A percentile compares a stretch with the other conserved stretches of the same genome.
Conservation (phyloP, 2,888 invertebrate genomes). For the Agrochola macilenta region DNA sequence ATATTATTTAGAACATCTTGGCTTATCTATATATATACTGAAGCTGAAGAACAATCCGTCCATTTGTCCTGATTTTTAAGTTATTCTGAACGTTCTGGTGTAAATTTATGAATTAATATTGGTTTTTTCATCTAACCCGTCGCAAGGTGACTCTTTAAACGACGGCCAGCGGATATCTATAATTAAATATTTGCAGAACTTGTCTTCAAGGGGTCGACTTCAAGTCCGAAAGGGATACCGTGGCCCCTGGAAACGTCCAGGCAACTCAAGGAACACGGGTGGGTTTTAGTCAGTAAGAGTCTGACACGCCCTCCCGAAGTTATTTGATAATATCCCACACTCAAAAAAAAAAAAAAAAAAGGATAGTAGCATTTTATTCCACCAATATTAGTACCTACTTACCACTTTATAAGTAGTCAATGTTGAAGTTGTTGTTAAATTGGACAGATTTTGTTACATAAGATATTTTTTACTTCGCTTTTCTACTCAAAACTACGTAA, state of each 20-base stretch:
- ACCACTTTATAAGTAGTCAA: neutral
- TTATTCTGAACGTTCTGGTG: neutral
- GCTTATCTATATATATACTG: neutral
- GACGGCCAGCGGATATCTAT: too few species aligned
- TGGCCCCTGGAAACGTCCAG: too few species aligned
- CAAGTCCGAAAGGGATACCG: too few species aligned
- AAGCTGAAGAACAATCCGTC: neutral
- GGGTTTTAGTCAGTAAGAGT: too few species aligned
- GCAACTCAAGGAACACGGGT: too few species aligned
- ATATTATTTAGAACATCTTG: constrained; percentile 50
- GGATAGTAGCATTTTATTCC: neutral
- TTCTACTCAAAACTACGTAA: neutral
- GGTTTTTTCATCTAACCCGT: neutral
- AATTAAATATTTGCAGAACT: too few species aligned
- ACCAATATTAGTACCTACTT: neutral
- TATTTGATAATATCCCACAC: too few species aligned
- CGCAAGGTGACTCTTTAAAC: too few species aligned
- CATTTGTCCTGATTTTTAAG: constrained; percentile 1
- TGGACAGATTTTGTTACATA: neutral
- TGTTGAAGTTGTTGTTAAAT: too few species aligned
- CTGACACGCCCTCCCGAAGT: too few species aligned
- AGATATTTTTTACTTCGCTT: neutral
- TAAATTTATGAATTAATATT: neutral
- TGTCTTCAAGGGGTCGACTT: too few species aligned
- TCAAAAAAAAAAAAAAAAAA: too few species aligned